phyloP scores from a whole-genome alignment of 2,113 vertebrate genomes.

The Chlorodrepanis virens region DNA sequence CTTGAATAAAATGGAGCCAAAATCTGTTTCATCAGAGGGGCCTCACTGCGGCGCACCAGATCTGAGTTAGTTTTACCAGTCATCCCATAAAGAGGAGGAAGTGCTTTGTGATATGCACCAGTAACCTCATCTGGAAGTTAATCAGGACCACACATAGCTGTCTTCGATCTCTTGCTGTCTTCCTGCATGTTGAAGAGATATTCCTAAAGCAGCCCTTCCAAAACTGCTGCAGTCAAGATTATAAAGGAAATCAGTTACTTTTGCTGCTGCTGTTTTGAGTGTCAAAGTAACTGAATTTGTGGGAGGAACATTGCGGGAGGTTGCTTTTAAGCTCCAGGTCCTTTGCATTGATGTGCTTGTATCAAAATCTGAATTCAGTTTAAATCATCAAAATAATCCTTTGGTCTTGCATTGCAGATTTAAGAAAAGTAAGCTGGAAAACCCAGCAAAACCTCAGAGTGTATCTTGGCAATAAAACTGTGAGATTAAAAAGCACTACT shows the following conservation, averaged over 20 bases:
- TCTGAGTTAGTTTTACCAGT: not conserved
- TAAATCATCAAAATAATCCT: not conserved
- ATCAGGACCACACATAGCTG: not conserved
- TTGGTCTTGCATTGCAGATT: not conserved
- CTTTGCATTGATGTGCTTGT: not conserved
- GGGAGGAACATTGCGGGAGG: fast-evolving
- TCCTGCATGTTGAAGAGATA: not conserved
- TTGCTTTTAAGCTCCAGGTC: not conserved
- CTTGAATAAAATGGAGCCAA: not conserved
- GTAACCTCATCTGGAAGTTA: not conserved
- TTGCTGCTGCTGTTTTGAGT: not conserved
- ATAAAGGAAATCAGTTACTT: not conserved
- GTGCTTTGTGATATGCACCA: not conserved
- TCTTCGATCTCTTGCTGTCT: not conserved
- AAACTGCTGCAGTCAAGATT: fast-evolving
- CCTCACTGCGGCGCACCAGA: fast-evolving
- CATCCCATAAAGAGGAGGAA: not conserved
- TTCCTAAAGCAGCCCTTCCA: not conserved
- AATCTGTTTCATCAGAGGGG: not conserved
- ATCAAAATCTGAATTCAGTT: not conserved
- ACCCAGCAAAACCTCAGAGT: not conserved
- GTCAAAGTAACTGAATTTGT: not conserved
- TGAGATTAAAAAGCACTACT: conserved; percentile 24
- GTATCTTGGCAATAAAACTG: conserved; percentile 1
- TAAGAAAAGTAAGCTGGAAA: not conserved